Percentiles rank a stretch among this genome's conserved stretches.
phyloP scores from a whole-genome alignment of 1,140 invertebrate species.

The Nasonia longicornis region DNA sequence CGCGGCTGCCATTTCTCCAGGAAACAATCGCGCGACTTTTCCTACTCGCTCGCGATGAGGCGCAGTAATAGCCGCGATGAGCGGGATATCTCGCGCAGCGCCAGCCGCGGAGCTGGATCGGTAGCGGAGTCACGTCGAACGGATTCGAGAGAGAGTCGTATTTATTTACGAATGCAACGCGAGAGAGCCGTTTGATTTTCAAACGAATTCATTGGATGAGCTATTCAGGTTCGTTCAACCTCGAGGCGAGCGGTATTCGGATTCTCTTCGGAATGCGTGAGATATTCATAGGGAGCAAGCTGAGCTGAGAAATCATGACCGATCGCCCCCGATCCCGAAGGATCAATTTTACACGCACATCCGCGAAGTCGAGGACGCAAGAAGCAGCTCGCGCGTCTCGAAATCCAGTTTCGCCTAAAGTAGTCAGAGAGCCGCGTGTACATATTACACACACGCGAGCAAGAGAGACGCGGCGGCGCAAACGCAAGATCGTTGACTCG shows the following conservation, averaged over 20 bases:
- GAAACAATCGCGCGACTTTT: background rate
- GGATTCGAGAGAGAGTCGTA: too few species aligned
- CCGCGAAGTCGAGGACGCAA: background rate
- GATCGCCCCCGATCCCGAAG: background rate
- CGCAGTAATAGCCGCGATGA: background rate
- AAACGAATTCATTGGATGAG: too few species aligned
- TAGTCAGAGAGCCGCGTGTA: conserved; percentile 40
- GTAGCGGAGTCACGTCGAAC: too few species aligned
- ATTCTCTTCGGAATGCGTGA: background rate
- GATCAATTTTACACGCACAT: background rate
- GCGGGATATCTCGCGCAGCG: too few species aligned
- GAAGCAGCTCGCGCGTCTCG: conserved; percentile 25
- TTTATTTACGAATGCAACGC: too few species aligned
- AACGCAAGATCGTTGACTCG: conserved; percentile 55
- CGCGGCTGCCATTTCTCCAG: background rate
- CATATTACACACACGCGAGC: background rate
- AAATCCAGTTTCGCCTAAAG: conserved; percentile 54
- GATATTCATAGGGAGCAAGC: background rate
- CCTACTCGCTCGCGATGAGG: background rate
- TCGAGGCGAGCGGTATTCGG: background rate
- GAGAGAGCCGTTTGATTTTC: too few species aligned
- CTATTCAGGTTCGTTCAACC: background rate
- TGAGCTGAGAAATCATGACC: background rate
- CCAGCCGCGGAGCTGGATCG: too few species aligned
- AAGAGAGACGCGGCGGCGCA: too few species aligned